Conservation (phyloP, 1,140 invertebrate genomes). For the Sipha flava region DNA sequence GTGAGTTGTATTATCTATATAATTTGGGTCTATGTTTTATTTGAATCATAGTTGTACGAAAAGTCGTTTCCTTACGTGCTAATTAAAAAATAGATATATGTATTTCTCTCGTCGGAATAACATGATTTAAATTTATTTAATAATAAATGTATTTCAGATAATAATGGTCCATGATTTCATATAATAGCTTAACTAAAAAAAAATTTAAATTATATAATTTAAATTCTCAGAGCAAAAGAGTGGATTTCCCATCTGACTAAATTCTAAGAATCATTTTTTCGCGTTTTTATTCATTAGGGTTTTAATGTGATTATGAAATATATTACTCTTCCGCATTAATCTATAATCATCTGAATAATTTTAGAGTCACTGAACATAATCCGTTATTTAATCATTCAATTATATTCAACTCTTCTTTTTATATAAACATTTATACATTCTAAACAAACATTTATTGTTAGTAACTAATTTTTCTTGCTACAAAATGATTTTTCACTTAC, state of each 20-base stretch:
- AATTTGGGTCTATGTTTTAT: background rate
- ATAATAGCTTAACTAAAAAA: background rate
- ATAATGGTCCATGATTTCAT: background rate
- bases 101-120: too few species aligned
- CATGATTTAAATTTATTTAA: background rate
- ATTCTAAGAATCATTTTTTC: background rate
- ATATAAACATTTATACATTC: too few species aligned
- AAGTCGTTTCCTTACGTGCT: too few species aligned
- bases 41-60: background rate
- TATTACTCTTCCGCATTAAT: background rate
- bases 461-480: too few species aligned
- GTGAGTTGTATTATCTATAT: too few species aligned
- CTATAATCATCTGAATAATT: background rate
- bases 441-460: too few species aligned
- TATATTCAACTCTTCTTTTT: too few species aligned
- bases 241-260: background rate
- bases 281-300: background rate
- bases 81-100: background rate
- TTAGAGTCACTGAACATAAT: too few species aligned
- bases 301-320: background rate
- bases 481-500: too few species aligned
- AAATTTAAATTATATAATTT: background rate
- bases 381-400: too few species aligned
- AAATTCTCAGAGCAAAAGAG: background rate
- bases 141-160: background rate